phyloP scores from a whole-genome alignment of 2,797 vertebrate species.

The Lerista edwardsae region DNA sequence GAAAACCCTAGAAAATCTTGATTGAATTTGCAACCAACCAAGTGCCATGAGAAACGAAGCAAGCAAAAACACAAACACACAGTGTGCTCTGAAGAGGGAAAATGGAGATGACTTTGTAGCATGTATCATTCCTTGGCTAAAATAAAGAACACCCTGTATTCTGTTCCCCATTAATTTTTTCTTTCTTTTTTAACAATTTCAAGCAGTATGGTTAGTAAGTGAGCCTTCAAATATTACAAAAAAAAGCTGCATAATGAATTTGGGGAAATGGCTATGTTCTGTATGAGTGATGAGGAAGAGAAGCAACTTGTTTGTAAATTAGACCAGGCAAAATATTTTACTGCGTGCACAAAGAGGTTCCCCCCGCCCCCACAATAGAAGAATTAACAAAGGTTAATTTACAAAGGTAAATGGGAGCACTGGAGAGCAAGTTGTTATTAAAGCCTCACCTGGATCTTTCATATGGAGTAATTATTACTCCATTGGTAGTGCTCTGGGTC shows the following conservation, averaged over 20 bases:
- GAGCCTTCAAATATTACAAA: conserved; percentile 4
- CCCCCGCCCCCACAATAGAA: neutral
- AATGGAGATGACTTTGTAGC: conserved; percentile 80
- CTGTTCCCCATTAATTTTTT: conserved; percentile 74
- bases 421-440: neutral
- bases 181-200: conserved; percentile 54
- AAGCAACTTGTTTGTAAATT: conserved; percentile 11
- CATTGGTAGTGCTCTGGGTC: neutral
- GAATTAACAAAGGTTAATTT: neutral
- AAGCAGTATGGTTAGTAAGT: conserved; percentile 42
- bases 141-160: conserved; percentile 83
- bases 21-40: conserved; percentile 77
- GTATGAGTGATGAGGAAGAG: neutral
- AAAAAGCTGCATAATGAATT: conserved; percentile 20
- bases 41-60: conserved; percentile 78
- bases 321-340: neutral
- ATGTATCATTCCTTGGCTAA: conserved; percentile 83
- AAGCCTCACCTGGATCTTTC: neutral
- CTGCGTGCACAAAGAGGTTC: neutral
- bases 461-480: conserved; percentile 31
- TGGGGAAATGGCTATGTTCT: conserved; percentile 49
- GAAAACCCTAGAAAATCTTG: conserved; percentile 91
- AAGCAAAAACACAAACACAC: conserved; percentile 51
- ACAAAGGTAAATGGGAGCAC: neutral
- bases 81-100: conserved; percentile 74